Evolutionary conservation across 2,888 invertebrate species (phyloP).

Genomic region (Pterostichus madidus): DNA sequence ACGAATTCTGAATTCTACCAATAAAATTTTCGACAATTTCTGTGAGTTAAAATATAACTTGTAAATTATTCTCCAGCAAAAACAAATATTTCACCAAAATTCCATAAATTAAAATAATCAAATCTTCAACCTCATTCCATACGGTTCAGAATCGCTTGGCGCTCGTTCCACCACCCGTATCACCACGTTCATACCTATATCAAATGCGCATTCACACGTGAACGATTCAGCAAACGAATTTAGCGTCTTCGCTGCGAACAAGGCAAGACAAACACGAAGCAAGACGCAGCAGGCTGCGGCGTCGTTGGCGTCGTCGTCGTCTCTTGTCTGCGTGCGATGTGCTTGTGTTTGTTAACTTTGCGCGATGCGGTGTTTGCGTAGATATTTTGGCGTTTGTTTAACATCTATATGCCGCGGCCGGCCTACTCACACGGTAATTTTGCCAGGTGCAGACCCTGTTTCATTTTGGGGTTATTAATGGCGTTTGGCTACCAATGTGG

Average conservation of each 20-base stretch:
- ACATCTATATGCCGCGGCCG: slow-evolving; percentile 34
- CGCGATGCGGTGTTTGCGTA: slow-evolving; percentile 36
- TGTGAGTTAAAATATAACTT: neutral
- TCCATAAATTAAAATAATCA: slow-evolving; percentile 34
- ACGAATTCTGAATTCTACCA: too few species aligned
- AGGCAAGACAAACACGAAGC: slow-evolving; percentile 42
- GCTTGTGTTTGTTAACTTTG: slow-evolving; percentile 30
- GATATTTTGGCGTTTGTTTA: slow-evolving; percentile 45
- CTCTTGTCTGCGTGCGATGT: slow-evolving; percentile 28
- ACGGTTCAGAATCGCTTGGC: neutral
- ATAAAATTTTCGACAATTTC: too few species aligned
- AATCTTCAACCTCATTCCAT: neutral
- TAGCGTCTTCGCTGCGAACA: slow-evolving; percentile 20
- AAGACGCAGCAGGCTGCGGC: slow-evolving; percentile 5
- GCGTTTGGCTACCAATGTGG: slow-evolving; percentile 16
- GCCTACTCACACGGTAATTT: slow-evolving; percentile 41
- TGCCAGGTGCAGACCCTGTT: slow-evolving; percentile 17
- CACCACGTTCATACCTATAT: slow-evolving; percentile 41
- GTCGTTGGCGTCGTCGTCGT: neutral
- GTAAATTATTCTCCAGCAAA: neutral
- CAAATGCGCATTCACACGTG: slow-evolving; percentile 48
- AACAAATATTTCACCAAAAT: slow-evolving; percentile 5
- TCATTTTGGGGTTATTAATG: slow-evolving; percentile 38
- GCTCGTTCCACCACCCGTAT: slow-evolving; percentile 17
- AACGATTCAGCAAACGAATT: slow-evolving; percentile 51